Evolutionary conservation across 2,888 invertebrate genomes (phyloP).

Genomic region (Xanthia icteritia): DNA sequence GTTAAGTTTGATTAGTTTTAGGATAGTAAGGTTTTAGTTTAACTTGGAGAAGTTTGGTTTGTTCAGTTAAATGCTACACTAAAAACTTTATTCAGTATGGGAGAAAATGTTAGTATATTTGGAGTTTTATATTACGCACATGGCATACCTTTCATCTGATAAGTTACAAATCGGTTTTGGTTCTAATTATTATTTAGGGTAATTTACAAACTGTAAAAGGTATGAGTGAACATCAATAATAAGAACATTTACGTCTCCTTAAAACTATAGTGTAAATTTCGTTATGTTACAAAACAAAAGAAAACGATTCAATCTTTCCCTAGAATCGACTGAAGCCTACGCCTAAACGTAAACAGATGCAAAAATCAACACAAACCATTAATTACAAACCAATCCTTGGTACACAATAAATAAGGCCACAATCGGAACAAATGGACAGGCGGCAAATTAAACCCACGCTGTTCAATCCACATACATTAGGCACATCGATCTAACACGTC

Average conservation of each 20-base stretch:
- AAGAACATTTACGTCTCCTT: not conserved
- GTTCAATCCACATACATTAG: conserved; percentile 88
- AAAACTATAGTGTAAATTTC: not conserved
- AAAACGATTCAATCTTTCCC: not conserved
- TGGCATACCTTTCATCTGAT: not conserved
- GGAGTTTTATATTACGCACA: not conserved
- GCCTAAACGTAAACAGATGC: conserved; percentile 18
- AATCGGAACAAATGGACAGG: conserved; percentile 90
- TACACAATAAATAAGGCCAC: conserved; percentile 86
- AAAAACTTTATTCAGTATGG: not conserved
- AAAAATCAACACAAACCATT: conserved; percentile 65
- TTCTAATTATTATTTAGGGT: not conserved
- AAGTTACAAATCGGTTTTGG: not conserved
- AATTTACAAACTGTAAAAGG: not conserved
- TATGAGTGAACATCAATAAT: not conserved
- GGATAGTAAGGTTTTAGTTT: conserved; percentile 43
- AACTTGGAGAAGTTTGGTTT: conserved; percentile 26
- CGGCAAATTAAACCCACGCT: conserved; percentile 87
- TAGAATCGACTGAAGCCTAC: not conserved
- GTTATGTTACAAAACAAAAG: not conserved
- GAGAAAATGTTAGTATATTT: not conserved
- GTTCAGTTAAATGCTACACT: conserved; percentile 30
- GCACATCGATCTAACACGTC: conserved; percentile 89
- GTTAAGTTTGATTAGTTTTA: conserved; percentile 67
- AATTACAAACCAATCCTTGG: conserved; percentile 78